Percentiles rank a stretch among this genome's conserved stretches.
phyloP scores from a whole-genome alignment of 2,888 invertebrate species.

The Pasiphila rectangulata region DNA sequence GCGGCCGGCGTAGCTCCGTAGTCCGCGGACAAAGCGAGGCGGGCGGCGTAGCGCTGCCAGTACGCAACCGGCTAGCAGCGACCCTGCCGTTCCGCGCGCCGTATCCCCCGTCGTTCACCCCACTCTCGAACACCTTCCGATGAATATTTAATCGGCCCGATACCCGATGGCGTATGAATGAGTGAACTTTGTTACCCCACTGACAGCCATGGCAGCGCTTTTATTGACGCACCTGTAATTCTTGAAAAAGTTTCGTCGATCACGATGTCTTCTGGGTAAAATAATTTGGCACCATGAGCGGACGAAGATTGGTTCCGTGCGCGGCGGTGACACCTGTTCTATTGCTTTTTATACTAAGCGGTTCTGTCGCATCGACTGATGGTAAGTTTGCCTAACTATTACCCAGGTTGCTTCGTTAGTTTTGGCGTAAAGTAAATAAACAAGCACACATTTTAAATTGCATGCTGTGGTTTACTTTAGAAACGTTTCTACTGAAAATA shows the following conservation, averaged over 20 bases:
- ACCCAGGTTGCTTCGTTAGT: background rate
- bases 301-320: conserved; percentile 55
- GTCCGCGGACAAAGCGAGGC: conserved; percentile 49
- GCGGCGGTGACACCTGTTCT: conserved; percentile 52
- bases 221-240: conserved; percentile 56
- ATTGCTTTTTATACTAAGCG: conserved; percentile 55
- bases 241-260: conserved; percentile 56
- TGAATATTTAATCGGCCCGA: conserved; percentile 73
- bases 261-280: conserved; percentile 65
- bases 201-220: conserved; percentile 58
- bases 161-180: conserved; percentile 65
- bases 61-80: conserved; percentile 53
- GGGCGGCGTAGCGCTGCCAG: conserved; percentile 47
- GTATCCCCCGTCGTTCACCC: conserved; percentile 50
- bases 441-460: too few relatives aligned
- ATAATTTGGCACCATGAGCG: conserved; percentile 62
- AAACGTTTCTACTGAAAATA: too few relatives aligned
- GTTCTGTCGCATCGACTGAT: conserved; percentile 59
- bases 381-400: conserved; percentile 52
- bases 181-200: conserved; percentile 55
- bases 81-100: conserved; percentile 40
- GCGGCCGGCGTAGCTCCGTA: conserved; percentile 41
- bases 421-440: background rate
- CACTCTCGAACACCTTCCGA: conserved; percentile 52
- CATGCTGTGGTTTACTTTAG: too few relatives aligned